These are phyloP conservation scores for Lordiphosa stackelbergi DNA, from an alignment of 1,140 invertebrate species.

Conservation along the genomic window DNA sequence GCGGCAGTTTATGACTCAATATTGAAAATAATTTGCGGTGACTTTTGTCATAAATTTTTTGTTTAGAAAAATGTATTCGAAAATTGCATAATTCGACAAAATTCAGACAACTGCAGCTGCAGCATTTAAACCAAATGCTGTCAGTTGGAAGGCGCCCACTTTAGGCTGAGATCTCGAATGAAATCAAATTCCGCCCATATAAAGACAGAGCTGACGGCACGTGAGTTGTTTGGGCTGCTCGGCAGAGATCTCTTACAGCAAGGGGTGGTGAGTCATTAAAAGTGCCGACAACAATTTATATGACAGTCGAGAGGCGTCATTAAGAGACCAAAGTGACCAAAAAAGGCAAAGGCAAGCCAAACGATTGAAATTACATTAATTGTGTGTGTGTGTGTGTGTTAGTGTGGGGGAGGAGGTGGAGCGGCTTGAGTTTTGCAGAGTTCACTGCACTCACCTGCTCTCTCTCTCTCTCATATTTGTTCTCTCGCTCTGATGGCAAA, in stretches of 20 bases:
- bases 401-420: neutral
- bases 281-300: constrained; percentile 60
- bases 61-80: constrained; percentile 13
- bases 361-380: constrained; percentile 67
- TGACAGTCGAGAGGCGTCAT: constrained; percentile 55
- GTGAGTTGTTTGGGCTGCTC: constrained; percentile 25
- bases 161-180: constrained; percentile 28
- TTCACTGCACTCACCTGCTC: constrained; percentile 62
- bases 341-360: constrained; percentile 37
- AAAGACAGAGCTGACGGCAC: constrained; percentile 33
- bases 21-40: constrained; percentile 65
- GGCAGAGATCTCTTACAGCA: constrained; percentile 1
- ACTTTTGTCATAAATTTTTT: constrained; percentile 65
- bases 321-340: constrained; percentile 44
- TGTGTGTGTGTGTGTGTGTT: neutral
- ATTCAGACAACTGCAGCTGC: constrained; percentile 37
- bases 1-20: constrained; percentile 46
- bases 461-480: neutral
- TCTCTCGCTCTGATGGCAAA: constrained; percentile 24
- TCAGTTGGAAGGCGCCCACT: constrained; percentile 46
- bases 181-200: constrained; percentile 36
- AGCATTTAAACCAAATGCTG: constrained; percentile 38
- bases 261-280: constrained; percentile 61
- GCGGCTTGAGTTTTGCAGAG: constrained; percentile 37
- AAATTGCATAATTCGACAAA: constrained; percentile 52